phyloP scores from a whole-genome alignment of 2,113 vertebrate species.

The Myiagra hebetior region DNA sequence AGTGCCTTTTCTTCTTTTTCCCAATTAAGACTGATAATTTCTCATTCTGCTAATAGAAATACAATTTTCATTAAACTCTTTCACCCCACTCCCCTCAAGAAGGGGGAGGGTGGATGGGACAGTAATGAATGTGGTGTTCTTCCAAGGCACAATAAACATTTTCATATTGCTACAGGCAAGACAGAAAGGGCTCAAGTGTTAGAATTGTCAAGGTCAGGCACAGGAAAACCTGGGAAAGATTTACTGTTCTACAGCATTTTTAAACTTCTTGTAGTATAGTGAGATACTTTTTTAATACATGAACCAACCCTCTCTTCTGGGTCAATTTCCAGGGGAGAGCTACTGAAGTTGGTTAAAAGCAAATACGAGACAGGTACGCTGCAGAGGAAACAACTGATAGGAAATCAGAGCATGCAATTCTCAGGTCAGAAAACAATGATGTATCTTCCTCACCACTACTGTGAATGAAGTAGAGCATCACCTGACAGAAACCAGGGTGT shows the following conservation, averaged over 20 bases:
- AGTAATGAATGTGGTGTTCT: conserved; percentile 46
- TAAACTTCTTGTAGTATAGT: background rate
- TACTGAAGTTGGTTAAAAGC: background rate
- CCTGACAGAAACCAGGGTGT: background rate
- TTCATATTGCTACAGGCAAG: conserved; percentile 43
- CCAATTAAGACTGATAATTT: conserved; percentile 64
- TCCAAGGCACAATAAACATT: conserved; percentile 45
- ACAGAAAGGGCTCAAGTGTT: background rate
- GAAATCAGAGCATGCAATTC: background rate
- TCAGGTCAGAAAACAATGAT: background rate
- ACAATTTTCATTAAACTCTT: conserved; percentile 64
- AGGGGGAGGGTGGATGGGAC: background rate
- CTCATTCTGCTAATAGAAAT: conserved; percentile 65
- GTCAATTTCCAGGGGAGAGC: background rate
- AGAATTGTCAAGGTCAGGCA: conserved; percentile 29
- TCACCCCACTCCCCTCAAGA: conserved; percentile 6
- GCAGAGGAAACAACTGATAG: background rate
- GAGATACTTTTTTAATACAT: background rate
- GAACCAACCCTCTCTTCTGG: background rate
- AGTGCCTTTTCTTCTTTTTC: conserved; percentile 59
- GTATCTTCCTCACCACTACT: background rate
- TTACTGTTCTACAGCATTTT: background rate
- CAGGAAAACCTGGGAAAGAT: background rate
- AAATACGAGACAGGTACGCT: accelerated
- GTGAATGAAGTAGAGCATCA: background rate